Percentiles rank a stretch among this genome's conserved stretches.
Conservation (phyloP, 1,140 invertebrate genomes). For the Papilio aristodemus region DNA sequence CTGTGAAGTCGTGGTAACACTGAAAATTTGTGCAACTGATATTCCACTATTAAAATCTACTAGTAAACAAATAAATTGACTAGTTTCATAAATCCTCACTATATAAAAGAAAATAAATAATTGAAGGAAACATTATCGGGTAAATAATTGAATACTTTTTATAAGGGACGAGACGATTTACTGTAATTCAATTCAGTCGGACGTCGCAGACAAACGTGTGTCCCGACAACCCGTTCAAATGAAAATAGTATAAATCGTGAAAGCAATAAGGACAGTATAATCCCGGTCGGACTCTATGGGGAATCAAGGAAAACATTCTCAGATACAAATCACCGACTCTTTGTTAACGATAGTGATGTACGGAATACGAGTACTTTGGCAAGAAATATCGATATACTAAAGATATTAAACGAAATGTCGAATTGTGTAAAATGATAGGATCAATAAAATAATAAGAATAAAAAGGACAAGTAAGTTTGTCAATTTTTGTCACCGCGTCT, state of each 20-base stretch:
- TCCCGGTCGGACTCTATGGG: constrained; percentile 42
- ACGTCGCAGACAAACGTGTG: constrained; percentile 15
- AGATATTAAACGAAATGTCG: too few species aligned
- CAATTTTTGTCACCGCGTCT: too few species aligned
- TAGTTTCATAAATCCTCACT: background rate
- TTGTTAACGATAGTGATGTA: constrained; percentile 49
- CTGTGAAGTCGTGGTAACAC: too few species aligned
- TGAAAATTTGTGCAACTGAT: too few species aligned
- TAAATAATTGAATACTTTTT: constrained; percentile 12
- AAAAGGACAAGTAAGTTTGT: too few species aligned
- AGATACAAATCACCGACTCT: constrained; percentile 51
- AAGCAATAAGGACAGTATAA: constrained; percentile 48
- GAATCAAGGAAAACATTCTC: constrained; percentile 49
- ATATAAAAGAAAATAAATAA: background rate
- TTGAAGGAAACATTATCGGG: constrained; percentile 4
- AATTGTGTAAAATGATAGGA: too few species aligned
- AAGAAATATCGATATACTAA: constrained; percentile 33
- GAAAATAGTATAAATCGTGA: constrained; percentile 45
- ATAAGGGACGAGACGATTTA: constrained; percentile 30
- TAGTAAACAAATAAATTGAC: background rate
- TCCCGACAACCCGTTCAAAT: constrained; percentile 36
- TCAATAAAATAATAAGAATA: too few species aligned
- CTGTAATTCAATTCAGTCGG: constrained; percentile 25
- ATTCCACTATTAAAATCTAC: too few species aligned
- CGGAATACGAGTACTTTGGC: background rate